Conservation (phyloP, 2,113 vertebrate species). For the Tichodroma muraria region DNA sequence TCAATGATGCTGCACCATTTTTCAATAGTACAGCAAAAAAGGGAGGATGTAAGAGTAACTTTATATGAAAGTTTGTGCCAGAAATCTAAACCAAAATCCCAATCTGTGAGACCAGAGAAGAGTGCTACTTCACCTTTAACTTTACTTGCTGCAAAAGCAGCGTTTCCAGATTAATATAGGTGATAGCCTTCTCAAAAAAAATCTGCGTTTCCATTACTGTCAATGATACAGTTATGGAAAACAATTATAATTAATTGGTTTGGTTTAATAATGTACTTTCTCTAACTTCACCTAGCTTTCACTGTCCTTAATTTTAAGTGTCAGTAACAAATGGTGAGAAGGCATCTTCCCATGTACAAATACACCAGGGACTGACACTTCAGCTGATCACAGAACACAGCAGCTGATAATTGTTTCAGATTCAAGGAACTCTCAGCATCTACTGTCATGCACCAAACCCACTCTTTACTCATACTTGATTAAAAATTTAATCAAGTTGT, state of each 20-base stretch:
- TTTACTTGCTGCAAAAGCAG: neutral
- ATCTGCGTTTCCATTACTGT: neutral
- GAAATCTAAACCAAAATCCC: neutral
- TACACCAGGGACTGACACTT: constrained; percentile 1
- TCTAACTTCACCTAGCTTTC: constrained; percentile 32
- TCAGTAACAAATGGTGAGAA: neutral
- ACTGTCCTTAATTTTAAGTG: constrained; percentile 11
- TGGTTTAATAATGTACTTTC: neutral
- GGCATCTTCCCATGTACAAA: neutral
- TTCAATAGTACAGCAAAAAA: neutral
- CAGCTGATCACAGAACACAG: neutral
- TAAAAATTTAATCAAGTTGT: constrained; percentile 61
- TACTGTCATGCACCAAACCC: constrained; percentile 3
- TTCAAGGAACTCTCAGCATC: constrained; percentile 24
- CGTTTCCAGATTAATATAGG: neutral
- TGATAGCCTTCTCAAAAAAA: neutral
- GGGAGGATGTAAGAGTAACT: neutral
- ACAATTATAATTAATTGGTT: neutral
- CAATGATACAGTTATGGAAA: neutral
- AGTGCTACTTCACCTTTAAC: neutral
- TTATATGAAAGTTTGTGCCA: neutral
- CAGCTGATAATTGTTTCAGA: constrained; percentile 36
- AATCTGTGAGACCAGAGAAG: neutral
- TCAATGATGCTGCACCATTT: neutral
- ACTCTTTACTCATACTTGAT: constrained; percentile 30